Evolutionary conservation across 2,888 invertebrate genomes (phyloP).

Genomic region (Phortica okadai): DNA sequence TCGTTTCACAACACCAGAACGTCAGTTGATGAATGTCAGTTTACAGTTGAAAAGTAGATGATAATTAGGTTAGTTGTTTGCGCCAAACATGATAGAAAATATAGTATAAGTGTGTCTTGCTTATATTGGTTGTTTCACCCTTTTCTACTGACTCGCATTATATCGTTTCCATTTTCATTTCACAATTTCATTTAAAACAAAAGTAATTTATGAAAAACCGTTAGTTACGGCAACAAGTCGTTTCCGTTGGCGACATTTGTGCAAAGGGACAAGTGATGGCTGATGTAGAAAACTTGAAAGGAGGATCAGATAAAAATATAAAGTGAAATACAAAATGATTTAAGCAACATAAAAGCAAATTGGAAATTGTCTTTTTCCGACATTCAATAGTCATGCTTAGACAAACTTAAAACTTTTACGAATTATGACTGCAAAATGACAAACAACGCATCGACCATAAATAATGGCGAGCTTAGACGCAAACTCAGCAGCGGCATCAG

Average conservation of each 20-base stretch:
- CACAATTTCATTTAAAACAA: no score
- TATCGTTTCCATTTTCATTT: no score
- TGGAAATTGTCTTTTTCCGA: conserved; percentile 69
- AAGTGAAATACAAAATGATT: conserved; percentile 50
- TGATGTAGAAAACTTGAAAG: conserved; percentile 21
- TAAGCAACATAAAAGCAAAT: conserved; percentile 50
- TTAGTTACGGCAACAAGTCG: conserved; percentile 56
- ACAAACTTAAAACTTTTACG: conserved; percentile 62
- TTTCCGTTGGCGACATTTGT: conserved; percentile 54
- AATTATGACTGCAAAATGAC: conserved; percentile 1
- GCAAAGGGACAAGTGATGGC: neutral
- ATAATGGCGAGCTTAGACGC: conserved; percentile 1
- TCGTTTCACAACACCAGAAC: no score
- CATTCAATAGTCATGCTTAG: conserved; percentile 55
- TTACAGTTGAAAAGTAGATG: no score
- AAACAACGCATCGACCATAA: conserved; percentile 37
- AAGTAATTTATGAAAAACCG: no score
- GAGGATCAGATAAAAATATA: conserved; percentile 7
- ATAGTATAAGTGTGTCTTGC: no score
- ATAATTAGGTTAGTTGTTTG: no score
- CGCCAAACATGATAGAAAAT: no score
- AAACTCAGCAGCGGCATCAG: neutral
- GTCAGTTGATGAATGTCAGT: no score
- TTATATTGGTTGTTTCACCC: no score
- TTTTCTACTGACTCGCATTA: no score